Evolutionary conservation across 2,888 invertebrate species (phyloP), one percentile per base, ranked within the genome.

Genomic region (Tetheella fluctuosa): DNA sequence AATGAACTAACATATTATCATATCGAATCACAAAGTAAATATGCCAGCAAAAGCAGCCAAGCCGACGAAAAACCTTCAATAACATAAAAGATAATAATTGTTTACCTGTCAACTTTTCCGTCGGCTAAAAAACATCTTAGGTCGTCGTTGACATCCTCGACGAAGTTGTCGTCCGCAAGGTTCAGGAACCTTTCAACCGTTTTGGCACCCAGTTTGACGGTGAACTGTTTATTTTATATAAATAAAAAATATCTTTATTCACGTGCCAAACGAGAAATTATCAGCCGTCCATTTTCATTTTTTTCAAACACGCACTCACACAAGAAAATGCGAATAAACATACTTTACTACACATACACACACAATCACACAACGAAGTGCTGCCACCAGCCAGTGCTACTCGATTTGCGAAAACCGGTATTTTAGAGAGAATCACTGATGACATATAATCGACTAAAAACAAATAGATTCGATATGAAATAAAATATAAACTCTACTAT

Each of bases 161-260:
- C 84, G 76, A 93, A 93, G 79, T 86, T 88, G 69, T 84, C 86
- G 83, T 93, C 93, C 69, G 93, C 93, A 72, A 90, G 85, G 80
- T 81, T 89, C 71, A 93, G 79, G 77, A 93, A 91, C 77, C 89
- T 88, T 74, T 92, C 91, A 65, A 92, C 88, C 75, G 90, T 91
- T 91, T 91, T 93, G 90, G 93, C 84, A 93, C 93, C 93, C 93
- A 93, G 93, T 81, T 93, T 93, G 92, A 84, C 89, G 85, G 80
- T 70, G 64, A 77, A 79, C 72, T 76, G 73, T 73, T 76, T 77
- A 70, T 62, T 68, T 60, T 63, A 79, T 81, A 76, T 81, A 83
- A 85, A 81, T 77, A 83, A 83, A 81, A 80, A 80, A 70, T 79
- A 83, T 80, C 79, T 74, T 75, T 80, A 73, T 87, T 88, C 88